Conservation (phyloP, 2,888 invertebrate species). For the Stenoptilia bipunctidactyla region DNA sequence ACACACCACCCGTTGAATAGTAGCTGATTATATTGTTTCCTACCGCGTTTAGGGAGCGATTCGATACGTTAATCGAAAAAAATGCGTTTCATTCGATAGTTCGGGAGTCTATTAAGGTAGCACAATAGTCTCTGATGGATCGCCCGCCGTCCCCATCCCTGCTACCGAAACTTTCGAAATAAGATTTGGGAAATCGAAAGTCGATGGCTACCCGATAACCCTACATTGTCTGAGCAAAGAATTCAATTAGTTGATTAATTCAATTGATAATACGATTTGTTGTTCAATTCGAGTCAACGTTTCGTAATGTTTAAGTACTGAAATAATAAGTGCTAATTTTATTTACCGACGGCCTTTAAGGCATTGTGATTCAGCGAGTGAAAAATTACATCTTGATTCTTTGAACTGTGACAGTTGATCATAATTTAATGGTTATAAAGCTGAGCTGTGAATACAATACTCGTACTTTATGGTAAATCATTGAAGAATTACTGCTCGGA, state of each 20-base stretch:
- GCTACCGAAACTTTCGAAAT: conserved; percentile 33
- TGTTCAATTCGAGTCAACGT: conserved; percentile 9
- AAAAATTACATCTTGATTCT: background rate
- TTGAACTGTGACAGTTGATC: too few relatives aligned
- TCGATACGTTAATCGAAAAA: conserved; percentile 63
- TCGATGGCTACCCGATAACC: conserved; percentile 15
- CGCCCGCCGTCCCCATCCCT: conserved; percentile 18
- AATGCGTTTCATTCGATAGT: conserved; percentile 55
- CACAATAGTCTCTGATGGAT: conserved; percentile 29
- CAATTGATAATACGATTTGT: conserved; percentile 10
- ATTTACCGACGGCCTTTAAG: conserved; percentile 4
- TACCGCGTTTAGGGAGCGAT: conserved; percentile 47
- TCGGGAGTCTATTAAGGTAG: conserved; percentile 41
- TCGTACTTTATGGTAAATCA: too few relatives aligned
- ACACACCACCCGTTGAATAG: conserved; percentile 37
- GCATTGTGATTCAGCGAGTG: background rate
- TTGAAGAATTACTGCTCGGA: too few relatives aligned
- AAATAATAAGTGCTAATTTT: conserved; percentile 13
- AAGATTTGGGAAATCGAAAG: conserved; percentile 20
- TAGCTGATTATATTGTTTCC: conserved; percentile 69
- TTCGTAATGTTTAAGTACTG: conserved; percentile 7
- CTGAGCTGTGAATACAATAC: too few relatives aligned
- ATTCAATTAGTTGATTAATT: conserved; percentile 23
- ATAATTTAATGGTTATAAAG: too few relatives aligned
- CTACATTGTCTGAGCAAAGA: conserved; percentile 19